Conservation (phyloP, 1,140 invertebrate species). For the Ceratina australensis region DNA sequence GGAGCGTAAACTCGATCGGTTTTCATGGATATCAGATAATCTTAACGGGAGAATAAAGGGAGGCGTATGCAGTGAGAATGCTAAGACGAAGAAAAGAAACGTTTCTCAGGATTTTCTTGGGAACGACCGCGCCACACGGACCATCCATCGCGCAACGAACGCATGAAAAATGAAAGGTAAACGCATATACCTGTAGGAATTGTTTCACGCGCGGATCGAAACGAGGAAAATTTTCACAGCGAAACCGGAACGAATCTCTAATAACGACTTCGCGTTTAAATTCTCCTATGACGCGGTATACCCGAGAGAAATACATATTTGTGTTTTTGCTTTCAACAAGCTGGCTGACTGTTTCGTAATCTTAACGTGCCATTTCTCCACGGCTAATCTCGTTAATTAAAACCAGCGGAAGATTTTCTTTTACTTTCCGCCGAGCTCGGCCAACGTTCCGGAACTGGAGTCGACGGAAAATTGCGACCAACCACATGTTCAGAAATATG, state of each 20-base stretch:
- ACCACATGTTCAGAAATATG: too few species aligned
- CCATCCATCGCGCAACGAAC: conserved; percentile 22
- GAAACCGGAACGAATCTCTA: conserved; percentile 40
- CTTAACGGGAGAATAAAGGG: neutral
- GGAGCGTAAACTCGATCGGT: neutral
- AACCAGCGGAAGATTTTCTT: neutral
- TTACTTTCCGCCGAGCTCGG: neutral
- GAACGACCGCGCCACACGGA: conserved; percentile 1
- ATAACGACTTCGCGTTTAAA: conserved; percentile 9
- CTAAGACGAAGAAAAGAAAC: neutral
- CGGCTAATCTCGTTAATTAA: neutral
- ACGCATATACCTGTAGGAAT: neutral
- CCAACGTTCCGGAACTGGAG: neutral
- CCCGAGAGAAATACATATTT: neutral
- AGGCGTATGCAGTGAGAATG: neutral
- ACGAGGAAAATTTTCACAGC: conserved; percentile 37
- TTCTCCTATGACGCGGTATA: neutral
- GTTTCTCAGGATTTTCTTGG: conserved; percentile 47
- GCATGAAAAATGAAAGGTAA: conserved; percentile 42
- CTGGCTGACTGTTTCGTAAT: neutral
- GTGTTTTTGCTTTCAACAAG: neutral
- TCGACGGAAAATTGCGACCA: neutral
- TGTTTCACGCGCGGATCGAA: conserved; percentile 18
- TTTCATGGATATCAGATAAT: neutral
- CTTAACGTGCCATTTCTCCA: conserved; percentile 2